Conservation (phyloP, 2,888 invertebrate species). For the Timandra comae region DNA sequence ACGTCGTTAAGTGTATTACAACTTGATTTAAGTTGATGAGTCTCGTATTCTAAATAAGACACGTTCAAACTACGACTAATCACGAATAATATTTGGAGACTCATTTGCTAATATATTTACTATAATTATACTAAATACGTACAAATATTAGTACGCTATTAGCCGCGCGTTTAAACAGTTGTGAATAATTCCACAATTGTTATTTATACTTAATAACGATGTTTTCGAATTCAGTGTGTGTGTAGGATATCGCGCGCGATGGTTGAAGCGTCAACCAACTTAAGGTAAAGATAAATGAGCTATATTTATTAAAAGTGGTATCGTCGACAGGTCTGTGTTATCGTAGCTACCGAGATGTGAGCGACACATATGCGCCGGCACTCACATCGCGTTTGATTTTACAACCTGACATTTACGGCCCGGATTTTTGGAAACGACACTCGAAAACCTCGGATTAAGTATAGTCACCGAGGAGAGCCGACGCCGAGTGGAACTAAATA, state of each 20-base stretch:
- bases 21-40: not conserved
- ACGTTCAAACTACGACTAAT: too few relatives aligned
- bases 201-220: conserved; percentile 21
- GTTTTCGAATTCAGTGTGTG: conserved; percentile 17
- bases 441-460: conserved; percentile 55
- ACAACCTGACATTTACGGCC: conserved; percentile 62
- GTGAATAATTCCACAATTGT: conserved; percentile 21
- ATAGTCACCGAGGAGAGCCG: conserved; percentile 45
- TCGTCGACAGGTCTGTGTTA: conserved; percentile 63
- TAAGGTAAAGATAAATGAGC: conserved; percentile 63
- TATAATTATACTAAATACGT: too few relatives aligned
- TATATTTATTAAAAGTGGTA: conserved; percentile 59
- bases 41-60: too few relatives aligned
- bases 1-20: conserved; percentile 14
- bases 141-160: too few relatives aligned
- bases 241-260: conserved; percentile 30
- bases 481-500: conserved; percentile 41
- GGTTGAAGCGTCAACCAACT: conserved; percentile 40
- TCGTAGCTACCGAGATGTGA: conserved; percentile 62
- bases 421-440: conserved; percentile 64
- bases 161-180: conserved; percentile 12
- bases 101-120: too few relatives aligned
- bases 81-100: too few relatives aligned
- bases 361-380: conserved; percentile 49
- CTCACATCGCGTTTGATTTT: conserved; percentile 58